Percentiles rank a stretch among this genome's conserved stretches.
Conservation (phyloP, 2,797 vertebrate species). For the Ctenochaetus hawaiiensis region DNA sequence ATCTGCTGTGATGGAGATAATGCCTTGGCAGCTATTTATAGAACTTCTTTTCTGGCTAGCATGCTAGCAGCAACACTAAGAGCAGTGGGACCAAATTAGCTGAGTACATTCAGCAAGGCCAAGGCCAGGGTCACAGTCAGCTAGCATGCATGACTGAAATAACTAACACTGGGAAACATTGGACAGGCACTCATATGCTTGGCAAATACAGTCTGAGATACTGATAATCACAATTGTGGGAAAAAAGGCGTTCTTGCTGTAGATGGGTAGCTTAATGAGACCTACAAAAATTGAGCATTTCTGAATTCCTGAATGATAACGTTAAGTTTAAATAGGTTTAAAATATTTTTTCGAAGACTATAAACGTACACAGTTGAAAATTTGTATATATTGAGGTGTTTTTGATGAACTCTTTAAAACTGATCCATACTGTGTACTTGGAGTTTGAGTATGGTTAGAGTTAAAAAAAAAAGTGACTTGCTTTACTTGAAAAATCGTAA, state of each 20-base stretch:
- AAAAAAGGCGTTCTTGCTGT: background rate
- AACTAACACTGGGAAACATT: background rate
- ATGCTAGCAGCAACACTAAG: conserved; percentile 58
- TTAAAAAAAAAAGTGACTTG: too few relatives aligned
- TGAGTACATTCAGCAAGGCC: conserved; percentile 48
- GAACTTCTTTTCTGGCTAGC: conserved; percentile 60
- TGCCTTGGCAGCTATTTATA: conserved; percentile 69
- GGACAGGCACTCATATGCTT: background rate
- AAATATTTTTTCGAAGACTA: too few relatives aligned
- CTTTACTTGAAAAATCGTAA: too few relatives aligned
- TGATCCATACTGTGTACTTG: too few relatives aligned
- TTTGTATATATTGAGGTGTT: too few relatives aligned
- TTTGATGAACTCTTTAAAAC: too few relatives aligned
- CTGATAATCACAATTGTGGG: background rate
- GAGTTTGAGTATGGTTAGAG: too few relatives aligned
- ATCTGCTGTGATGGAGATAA: conserved; percentile 67
- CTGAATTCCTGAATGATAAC: background rate
- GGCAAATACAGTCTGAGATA: background rate
- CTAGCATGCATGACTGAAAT: conserved; percentile 23
- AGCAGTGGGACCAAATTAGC: conserved; percentile 65
- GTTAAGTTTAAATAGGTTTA: too few relatives aligned
- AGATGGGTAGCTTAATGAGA: background rate
- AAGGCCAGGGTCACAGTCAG: conserved; percentile 55
- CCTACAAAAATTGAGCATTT: background rate
- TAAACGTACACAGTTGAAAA: too few relatives aligned